A percentile compares a stretch with the other conserved stretches of the same genome.
Evolutionary conservation across 1,140 invertebrate species (phyloP).

Genomic region (Mamestra configurata): DNA sequence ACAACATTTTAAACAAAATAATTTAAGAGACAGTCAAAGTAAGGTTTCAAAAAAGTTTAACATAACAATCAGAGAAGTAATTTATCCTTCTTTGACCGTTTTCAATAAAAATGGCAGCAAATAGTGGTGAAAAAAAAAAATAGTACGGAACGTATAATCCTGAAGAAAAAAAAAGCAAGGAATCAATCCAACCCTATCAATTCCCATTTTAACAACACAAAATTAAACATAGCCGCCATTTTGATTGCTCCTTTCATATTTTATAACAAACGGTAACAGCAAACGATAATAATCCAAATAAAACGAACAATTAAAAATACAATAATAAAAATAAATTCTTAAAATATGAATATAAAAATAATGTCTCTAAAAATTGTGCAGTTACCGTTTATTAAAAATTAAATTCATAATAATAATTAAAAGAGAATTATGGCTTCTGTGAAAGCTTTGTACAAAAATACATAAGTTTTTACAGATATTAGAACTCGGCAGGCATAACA

Average conservation of each 20-base stretch:
- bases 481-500: constrained; percentile 25
- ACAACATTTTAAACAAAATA: neutral
- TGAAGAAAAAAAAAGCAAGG: constrained; percentile 7
- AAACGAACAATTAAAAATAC: neutral
- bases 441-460: constrained; percentile 38
- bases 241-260: neutral
- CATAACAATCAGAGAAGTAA: neutral
- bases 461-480: constrained; percentile 29
- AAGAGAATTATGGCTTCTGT: constrained; percentile 15
- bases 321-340: neutral
- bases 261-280: constrained; percentile 42
- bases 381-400: constrained; percentile 37
- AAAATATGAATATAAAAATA: neutral
- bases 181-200: constrained; percentile 60
- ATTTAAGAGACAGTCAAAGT: neutral
- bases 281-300: neutral
- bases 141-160: neutral
- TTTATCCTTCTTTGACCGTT: neutral
- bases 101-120: constrained; percentile 6
- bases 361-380: constrained; percentile 1
- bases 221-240: neutral
- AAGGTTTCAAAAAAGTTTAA: neutral
- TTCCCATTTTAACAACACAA: constrained; percentile 14
- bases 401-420: constrained; percentile 12
- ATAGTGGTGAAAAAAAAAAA: neutral